Conservation (phyloP, 2,888 invertebrate genomes). For the Argyra leucocephala region DNA sequence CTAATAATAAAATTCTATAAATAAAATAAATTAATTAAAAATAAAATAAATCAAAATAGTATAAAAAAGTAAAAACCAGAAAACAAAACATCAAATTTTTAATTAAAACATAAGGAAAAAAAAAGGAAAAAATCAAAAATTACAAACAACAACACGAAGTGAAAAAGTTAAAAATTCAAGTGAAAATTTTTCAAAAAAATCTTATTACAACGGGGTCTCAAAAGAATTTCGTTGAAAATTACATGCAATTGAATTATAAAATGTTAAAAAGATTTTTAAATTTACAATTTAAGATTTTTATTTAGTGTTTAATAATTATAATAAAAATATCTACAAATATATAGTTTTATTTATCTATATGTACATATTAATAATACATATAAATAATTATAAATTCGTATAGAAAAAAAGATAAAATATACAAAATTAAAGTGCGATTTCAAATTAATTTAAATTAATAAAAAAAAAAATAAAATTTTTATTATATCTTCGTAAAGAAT, state of each 20-base stretch:
- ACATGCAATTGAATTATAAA: conserved; percentile 42
- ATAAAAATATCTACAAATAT: background rate
- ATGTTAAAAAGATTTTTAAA: conserved; percentile 38
- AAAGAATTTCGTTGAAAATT: conserved; percentile 39
- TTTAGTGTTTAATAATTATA: conserved; percentile 11
- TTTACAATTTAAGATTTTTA: conserved; percentile 24
- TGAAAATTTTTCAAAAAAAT: conserved; percentile 20
- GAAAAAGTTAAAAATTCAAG: background rate
- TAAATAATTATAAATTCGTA: no score
- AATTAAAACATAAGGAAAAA: background rate
- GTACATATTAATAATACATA: no score
- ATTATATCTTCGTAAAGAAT: no score
- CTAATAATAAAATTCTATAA: background rate
- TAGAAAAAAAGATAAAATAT: no score
- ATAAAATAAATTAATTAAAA: background rate
- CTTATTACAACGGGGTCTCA: conserved; percentile 41
- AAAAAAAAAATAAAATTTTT: no score
- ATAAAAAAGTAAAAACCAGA: background rate
- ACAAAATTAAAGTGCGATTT: background rate
- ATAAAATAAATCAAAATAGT: background rate
- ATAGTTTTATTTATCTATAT: no score
- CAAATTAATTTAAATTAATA: background rate
- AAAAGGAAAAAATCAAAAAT: background rate
- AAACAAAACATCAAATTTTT: background rate
- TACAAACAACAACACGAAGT: background rate